Percentiles rank a stretch among this genome's conserved stretches.
phyloP scores from a whole-genome alignment of 2,888 invertebrate genomes.

The Belgica antarctica region DNA sequence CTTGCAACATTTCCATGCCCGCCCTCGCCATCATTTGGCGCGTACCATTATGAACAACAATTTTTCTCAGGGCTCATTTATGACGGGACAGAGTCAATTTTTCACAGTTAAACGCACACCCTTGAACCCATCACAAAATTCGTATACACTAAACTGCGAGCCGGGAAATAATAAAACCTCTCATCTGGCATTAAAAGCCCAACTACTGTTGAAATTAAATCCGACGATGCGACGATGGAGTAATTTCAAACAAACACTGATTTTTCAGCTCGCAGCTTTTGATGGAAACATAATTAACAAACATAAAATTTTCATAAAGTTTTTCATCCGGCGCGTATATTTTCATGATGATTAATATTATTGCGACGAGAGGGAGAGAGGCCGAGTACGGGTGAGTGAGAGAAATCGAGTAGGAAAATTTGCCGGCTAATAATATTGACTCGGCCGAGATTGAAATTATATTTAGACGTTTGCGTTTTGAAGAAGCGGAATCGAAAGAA shows the following conservation, averaged over 20 bases:
- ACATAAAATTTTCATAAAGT: slow-evolving; percentile 15
- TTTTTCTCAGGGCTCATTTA: not conserved
- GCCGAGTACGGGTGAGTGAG: no score
- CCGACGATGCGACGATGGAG: slow-evolving; percentile 1
- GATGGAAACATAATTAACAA: slow-evolving; percentile 14
- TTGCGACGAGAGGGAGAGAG: not conserved
- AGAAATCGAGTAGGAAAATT: no score
- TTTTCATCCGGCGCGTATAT: no score
- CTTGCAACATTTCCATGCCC: slow-evolving; percentile 2
- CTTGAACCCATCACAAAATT: slow-evolving; percentile 10
- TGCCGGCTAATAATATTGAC: not conserved
- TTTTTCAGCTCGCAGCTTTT: not conserved
- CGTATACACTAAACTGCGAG: not conserved
- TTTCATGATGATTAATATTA: slow-evolving; percentile 19
- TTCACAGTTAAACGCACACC: slow-evolving; percentile 13
- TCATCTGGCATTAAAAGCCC: slow-evolving; percentile 11
- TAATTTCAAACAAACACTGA: not conserved
- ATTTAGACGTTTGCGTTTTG: slow-evolving; percentile 10
- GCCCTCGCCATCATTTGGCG: not conserved
- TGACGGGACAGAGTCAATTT: slow-evolving; percentile 13
- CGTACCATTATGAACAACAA: not conserved
- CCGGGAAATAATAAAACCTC: not conserved
- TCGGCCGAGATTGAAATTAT: slow-evolving; percentile 19
- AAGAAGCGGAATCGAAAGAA: not conserved
- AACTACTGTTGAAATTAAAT: slow-evolving; percentile 5